These are phyloP conservation scores for Scolopax mira DNA, from an alignment of 2,113 vertebrate genomes.

Conservation along the genomic window DNA sequence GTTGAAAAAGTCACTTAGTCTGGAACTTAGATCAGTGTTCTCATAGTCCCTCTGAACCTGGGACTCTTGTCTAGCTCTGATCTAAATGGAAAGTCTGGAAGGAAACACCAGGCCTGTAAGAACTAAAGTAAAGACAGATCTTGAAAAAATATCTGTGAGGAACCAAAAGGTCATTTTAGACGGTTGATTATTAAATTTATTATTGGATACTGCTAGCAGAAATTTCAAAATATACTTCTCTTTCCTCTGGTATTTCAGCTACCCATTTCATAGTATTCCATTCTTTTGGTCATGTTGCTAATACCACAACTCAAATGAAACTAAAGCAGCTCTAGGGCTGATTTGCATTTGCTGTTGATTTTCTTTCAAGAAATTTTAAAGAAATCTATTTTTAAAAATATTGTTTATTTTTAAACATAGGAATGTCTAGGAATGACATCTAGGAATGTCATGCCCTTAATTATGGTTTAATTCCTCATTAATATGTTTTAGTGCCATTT, in stretches of 20 bases:
- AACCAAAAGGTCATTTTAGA: constrained; percentile 17
- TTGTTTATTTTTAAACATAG: no score
- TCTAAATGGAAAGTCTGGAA: constrained; percentile 50
- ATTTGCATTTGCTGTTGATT: background rate
- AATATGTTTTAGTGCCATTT: background rate
- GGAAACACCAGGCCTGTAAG: background rate
- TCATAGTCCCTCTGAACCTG: background rate
- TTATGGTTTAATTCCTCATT: background rate
- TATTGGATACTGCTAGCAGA: background rate
- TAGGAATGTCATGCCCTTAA: background rate
- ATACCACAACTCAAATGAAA: background rate
- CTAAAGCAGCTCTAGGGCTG: background rate
- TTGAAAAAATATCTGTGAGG: constrained; percentile 13
- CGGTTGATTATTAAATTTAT: constrained; percentile 6
- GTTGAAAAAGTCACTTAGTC: background rate
- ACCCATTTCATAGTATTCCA: background rate
- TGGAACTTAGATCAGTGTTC: background rate
- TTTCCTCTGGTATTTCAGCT: background rate
- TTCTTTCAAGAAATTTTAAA: background rate
- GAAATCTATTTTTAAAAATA: background rate
- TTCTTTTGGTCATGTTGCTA: background rate
- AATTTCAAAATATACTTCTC: background rate
- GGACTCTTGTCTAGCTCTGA: background rate
- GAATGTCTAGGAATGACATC: no score
- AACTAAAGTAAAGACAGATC: constrained; percentile 26